Base-by-base conservation (phyloP, 2,888 invertebrate genomes). In the Xestia c-nigrum region DNA sequence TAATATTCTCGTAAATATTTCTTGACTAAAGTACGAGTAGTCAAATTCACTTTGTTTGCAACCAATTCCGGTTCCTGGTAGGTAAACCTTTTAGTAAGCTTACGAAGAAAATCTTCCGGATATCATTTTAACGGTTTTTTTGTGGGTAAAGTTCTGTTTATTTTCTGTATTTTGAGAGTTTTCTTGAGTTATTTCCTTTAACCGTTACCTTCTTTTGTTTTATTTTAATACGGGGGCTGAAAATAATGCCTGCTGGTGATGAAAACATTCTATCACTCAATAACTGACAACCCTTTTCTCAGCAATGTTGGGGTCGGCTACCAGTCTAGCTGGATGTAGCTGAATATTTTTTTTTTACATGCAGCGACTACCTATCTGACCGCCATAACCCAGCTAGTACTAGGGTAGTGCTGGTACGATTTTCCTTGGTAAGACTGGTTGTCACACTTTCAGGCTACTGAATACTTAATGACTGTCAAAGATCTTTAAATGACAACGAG, bases 51-150 rank as follows among this genome's bases (percentile, higher is more conserved):
- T 57, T 74, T 16, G 19, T 64, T 74, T 16, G 31, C 19, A 31
- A 16, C 24, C 21, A 12, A 40, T 67, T 16, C 12, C n/a, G 57
- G 31, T 63, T 81, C 24, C 3, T 46, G 10, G 43, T 47, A 70
- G n/a, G n/a, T n/a, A 68, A 52, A 9, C 5, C 52, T 81, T 81
- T 57, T 65, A 68, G 14, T 31, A 61, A 43, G 19, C 21, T 52
- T n/a, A 14, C 3, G 38, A 66, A 40, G 14, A 69, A 66, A 31
- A n/a, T 69, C 14, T 52, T 1, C 63, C 24, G 64, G 47, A 74
- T 65, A 74, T 43, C 4, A 69, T 68, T 68, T 65, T 59, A 46
- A 57, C 50, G 12, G n/a, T 57, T 50, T 64, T 43, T 64, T 40
- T 38, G 16, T 57, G n/a, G 19, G 10, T 52, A 59, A 59, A 52